phyloP scores from a whole-genome alignment of 2,888 invertebrate species.

The Catocala nupta region DNA sequence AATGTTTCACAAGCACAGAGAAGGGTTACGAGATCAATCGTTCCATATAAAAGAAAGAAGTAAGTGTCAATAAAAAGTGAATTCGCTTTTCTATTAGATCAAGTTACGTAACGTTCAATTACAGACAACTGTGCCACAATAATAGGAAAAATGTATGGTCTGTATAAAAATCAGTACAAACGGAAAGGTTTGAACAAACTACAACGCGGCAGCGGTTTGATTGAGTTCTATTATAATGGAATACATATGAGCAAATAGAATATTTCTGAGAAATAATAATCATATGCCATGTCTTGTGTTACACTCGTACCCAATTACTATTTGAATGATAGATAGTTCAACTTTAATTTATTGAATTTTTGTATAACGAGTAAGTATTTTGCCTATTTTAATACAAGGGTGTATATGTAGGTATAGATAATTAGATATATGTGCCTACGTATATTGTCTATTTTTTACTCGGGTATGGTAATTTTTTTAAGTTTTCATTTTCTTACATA shows the following conservation, averaged over 20 bases:
- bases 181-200: conserved; percentile 26
- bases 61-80: conserved; percentile 50
- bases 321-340: neutral
- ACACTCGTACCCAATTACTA: conserved; percentile 7
- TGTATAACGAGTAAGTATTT: conserved; percentile 1
- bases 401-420: too few species aligned
- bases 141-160: conserved; percentile 62
- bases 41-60: conserved; percentile 55
- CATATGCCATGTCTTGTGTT: neutral
- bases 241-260: neutral
- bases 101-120: conserved; percentile 73
- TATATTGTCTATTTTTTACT: too few species aligned
- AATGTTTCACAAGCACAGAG: conserved; percentile 44
- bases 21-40: conserved; percentile 53
- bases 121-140: conserved; percentile 74
- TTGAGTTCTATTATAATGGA: neutral
- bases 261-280: conserved; percentile 10
- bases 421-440: too few species aligned
- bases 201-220: conserved; percentile 9
- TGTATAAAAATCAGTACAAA: conserved; percentile 27
- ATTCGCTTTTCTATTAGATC: conserved; percentile 67
- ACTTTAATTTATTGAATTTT: conserved; percentile 2
- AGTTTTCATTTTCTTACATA: too few species aligned
- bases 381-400: neutral
- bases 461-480: too few species aligned